Base-by-base conservation (phyloP, 2,797 vertebrate species). In the Poecilia wingei region DNA sequence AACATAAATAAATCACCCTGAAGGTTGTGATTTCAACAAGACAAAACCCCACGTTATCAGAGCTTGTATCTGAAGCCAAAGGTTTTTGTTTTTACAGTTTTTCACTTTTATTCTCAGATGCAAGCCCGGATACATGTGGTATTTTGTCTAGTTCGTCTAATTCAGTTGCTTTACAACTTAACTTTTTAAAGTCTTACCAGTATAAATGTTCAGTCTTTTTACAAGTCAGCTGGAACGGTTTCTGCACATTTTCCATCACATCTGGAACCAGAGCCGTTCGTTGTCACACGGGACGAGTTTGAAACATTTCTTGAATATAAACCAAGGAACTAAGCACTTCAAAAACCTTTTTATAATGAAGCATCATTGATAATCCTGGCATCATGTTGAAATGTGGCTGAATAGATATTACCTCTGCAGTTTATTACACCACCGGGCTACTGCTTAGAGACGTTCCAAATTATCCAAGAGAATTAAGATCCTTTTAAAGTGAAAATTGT, bases 291-390 rank as follows among this genome's bases (percentile, higher is more conserved):
- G 47, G 80, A 80, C 72, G 31, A 77, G 45, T 28, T 70, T 74
- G 83, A 74, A 79, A 61, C 28, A 16, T 72, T 70, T 33, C 70
- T 87, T 66, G 57, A 85, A 72, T 10, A 8, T 49, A 70, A 79
- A 81, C 74, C 74, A 76, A 88, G 18, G 82, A 90, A 86, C 43
- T 25, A 79, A 74, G 57, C 39, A n/a, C 20, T 79, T 79, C 53
- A 71, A 53, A 41, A 81, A 33, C 51, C 73, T 66, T 14, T 61
- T 84, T 41, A 33, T n/a, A 57, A 78, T 75, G 20, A 49, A 73
- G 53, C 53, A 79, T 74, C 6, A 13, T 28, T 69, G 74, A 71
- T 59, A 36, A 51, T 31, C 46, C 43, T 68, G 31, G 57, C 76
- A 47, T 16, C 53, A 49, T 41, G 46, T 64, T 43, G 22, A 31